Evolutionary conservation across 2,113 vertebrate species (phyloP), one percentile per base, ranked within the genome.

Genomic region (Butorides virescens): DNA sequence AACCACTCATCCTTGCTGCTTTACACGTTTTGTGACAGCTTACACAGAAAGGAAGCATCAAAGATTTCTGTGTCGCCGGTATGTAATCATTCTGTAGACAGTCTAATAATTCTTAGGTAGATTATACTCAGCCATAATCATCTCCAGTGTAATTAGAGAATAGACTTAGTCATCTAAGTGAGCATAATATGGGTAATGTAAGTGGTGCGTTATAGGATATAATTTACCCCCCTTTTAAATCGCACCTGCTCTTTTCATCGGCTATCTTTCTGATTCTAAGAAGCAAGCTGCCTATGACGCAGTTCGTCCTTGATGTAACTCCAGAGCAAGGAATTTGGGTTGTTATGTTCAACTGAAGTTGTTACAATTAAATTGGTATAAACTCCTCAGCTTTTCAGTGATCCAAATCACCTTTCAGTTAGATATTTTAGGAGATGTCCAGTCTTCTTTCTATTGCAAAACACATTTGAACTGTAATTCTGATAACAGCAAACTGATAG

Each of bases 231-330:
- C 53, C 56, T 96, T 91, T 92, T 72, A 93, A 96, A 85, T 63
- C 79, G 95, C 93, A 97, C 90, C 94, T 95, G 95, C 89, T 93
- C 96, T 90, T 97, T 97, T 96, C 96, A 94, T 91, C 4, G 0
- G 20, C 72, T 93, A 44, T 89, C 89, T 87, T 86, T 74, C 53
- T 16, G 36, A 86, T 95, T 94, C 80, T 78, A 84, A 85, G 80
- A 8, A 89, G 89, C 80, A 78, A 95, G 86, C 76, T 95, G 92
- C 59, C 50, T 74, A 4, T 96, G 94, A 95, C 2, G 18, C 74
- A 68, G 80, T 10, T 95, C 49, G 68, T 72, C 70, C 81, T 58
- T 84, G 73, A 72, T 88, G 58, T 72, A 85, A 91, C 58, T 93
- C 77, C 34, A 78, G 65, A 97, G 49, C 65, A 87, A 90, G 70